Evolutionary conservation across 2,888 invertebrate genomes (phyloP), one percentile per base, ranked within the genome.

Genomic region (Andrena chrysosceles): DNA sequence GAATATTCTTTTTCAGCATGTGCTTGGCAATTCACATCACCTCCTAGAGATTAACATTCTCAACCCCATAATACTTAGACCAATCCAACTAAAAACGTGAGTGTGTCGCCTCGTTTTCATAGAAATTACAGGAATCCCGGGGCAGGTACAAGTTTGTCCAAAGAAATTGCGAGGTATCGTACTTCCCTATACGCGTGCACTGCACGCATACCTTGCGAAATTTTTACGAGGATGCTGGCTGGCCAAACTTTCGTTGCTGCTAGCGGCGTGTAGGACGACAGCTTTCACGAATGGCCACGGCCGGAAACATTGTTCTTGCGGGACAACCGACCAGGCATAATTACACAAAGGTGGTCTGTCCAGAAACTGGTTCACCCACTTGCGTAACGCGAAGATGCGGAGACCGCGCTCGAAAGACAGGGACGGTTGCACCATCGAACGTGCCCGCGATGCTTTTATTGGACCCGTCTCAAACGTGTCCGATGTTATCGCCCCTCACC

Each of bases 371-470:
- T 89, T 87, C 88, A 84, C 78, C 88, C 75, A 66, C 67, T 91
- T 91, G 87, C 89, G 89, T 85, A 91, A 87, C 78, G 54, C 66
- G 83, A 89, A 85, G 89, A 88, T 81, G 83, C 89, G 87, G 87
- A 85, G 89, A 87, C 79, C 84, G 76, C 8, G 75, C 60, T 20
- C 64, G 81, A 64, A 64, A 75, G 71, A 69, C 73, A 68, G 67
- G 75, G 60, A 52, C 62, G 31, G 60, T 85, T 83, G 80, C 88
- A 29, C 79, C 85, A 84, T 26, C 52, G 49, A 73, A 72, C 80
- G 82, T 35, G 76, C 68, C 52, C 52, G 20, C 73, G 68, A 77
- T 72, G 54, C 35, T 73, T 79, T 86, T 42, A 66, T 76, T 62
- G 56, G 42, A 35, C 16, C 20, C 62, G 56, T 56, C 52, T 64